These are phyloP conservation scores for Mormyrops boulengeri DNA, from an alignment of 2,797 vertebrate species.

Conservation along the genomic window DNA sequence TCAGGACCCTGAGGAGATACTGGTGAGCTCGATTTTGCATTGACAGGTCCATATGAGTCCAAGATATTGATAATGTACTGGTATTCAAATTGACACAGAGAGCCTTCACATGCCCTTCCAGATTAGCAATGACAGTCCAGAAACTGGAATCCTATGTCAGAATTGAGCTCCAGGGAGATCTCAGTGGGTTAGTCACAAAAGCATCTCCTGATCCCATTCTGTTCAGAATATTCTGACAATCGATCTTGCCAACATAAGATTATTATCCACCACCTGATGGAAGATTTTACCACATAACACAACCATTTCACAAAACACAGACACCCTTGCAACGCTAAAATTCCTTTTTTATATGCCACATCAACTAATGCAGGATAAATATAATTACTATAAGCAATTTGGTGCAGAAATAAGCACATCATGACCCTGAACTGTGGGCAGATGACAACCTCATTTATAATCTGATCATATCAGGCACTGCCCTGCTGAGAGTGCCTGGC, in stretches of 20 bases:
- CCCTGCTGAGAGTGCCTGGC: background rate
- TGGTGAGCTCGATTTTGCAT: background rate
- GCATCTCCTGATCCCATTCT: background rate
- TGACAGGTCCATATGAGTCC: background rate
- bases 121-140: background rate
- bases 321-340: background rate
- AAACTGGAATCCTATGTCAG: background rate
- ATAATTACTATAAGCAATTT: background rate
- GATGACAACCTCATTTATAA: slow-evolving; percentile 13
- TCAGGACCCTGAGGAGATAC: background rate
- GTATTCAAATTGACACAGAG: background rate
- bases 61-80: background rate
- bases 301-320: background rate
- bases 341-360: background rate
- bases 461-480: background rate
- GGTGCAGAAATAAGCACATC: background rate
- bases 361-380: background rate
- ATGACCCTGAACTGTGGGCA: background rate
- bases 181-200: background rate
- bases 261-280: background rate
- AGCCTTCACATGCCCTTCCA: background rate
- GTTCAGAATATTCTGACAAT: background rate
- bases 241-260: background rate
- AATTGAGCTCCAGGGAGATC: background rate
- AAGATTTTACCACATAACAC: background rate